A percentile compares a stretch with the other conserved stretches of the same genome.
phyloP scores from a whole-genome alignment of 2,797 vertebrate genomes.

The Pangasius djambal region DNA sequence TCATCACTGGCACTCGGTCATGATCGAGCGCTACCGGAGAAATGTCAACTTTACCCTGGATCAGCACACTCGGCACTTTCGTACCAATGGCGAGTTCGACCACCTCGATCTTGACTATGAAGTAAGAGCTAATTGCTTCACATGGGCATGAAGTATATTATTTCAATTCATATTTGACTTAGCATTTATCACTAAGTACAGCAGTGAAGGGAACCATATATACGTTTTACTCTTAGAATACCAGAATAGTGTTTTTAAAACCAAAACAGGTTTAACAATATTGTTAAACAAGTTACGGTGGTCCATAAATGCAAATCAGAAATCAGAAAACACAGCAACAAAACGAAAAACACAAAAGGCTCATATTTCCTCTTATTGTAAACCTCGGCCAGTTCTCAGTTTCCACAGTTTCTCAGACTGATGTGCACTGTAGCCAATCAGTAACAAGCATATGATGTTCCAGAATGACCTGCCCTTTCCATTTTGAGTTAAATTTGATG shows the following conservation, averaged over 20 bases:
- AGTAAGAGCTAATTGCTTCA: constrained; percentile 70
- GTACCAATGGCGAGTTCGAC: constrained; percentile 97
- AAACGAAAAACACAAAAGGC: background rate
- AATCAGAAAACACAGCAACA: background rate
- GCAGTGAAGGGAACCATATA: background rate
- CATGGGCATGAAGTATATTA: background rate
- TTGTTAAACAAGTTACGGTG: background rate
- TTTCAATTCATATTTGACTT: background rate
- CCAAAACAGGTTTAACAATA: background rate
- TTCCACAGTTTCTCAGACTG: background rate
- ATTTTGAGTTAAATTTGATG: background rate
- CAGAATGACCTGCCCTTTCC: background rate
- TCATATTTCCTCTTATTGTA: background rate
- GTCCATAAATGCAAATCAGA: background rate
- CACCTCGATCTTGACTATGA: constrained; percentile 98
- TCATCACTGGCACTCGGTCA: constrained; percentile 93
- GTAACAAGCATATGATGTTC: background rate
- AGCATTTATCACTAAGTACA: background rate
- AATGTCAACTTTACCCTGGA: constrained; percentile 96
- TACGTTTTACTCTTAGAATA: background rate
- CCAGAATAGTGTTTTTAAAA: background rate
- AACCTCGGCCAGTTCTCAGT: background rate
- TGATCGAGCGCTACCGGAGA: constrained; percentile 92
- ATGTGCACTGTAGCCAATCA: background rate
- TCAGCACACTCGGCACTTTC: constrained; percentile 90